phyloP scores from a whole-genome alignment of 2,113 vertebrate genomes.

The Sciurus niger region DNA sequence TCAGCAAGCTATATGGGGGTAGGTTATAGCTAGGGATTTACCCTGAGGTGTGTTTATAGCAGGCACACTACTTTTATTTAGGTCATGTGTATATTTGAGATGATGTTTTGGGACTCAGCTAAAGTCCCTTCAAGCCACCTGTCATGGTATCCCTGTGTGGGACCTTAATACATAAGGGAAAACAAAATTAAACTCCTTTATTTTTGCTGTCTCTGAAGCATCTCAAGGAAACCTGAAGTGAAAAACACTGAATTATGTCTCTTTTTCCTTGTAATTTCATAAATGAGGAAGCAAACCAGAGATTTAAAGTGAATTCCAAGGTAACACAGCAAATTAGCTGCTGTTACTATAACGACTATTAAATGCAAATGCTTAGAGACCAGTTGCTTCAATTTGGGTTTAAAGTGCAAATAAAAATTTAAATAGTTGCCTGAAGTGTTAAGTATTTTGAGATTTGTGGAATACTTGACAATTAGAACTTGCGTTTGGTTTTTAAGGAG shows the following conservation, averaged over 20 bases:
- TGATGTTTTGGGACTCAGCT: not conserved
- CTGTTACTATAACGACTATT: not conserved
- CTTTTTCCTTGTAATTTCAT: not conserved
- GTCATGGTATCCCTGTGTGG: not conserved
- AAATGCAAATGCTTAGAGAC: constrained; percentile 13
- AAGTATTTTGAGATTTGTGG: constrained; percentile 50
- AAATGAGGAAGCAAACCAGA: constrained; percentile 52
- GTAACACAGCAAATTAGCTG: constrained; percentile 42
- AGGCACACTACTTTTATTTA: not conserved
- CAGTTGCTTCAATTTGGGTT: constrained; percentile 57
- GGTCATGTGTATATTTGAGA: not conserved
- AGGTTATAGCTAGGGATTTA: not conserved
- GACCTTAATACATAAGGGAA: not conserved
- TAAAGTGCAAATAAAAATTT: constrained; percentile 59
- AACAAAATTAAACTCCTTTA: constrained; percentile 26
- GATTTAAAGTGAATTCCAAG: constrained; percentile 51
- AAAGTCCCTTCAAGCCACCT: not conserved
- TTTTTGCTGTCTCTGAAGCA: constrained; percentile 1
- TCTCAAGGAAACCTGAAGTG: constrained; percentile 1
- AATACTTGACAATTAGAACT: not conserved
- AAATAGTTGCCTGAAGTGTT: not conserved
- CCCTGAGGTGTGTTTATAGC: not conserved
- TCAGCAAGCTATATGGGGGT: not conserved
- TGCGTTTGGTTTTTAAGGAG: not conserved
- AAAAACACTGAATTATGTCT: constrained; percentile 35